Conservation (phyloP, 1,140 invertebrate species). For the Aethina tumida region DNA sequence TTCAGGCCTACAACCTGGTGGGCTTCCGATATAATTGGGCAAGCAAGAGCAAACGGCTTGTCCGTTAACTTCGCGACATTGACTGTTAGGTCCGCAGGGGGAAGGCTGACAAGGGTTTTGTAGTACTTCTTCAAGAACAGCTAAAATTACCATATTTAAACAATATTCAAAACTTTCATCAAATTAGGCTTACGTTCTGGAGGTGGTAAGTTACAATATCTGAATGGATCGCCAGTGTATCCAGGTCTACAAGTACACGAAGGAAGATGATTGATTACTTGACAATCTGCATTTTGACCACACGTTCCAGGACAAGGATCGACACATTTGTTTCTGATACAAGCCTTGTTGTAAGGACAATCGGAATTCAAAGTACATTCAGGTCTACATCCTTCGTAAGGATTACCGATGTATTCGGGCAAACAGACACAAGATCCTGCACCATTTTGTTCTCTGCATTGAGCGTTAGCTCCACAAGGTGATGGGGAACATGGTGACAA, state of each 20-base stretch:
- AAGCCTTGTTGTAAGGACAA: conserved; percentile 68
- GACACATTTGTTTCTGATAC: conserved; percentile 66
- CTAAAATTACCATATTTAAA: conserved; percentile 33
- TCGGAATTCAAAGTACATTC: conserved; percentile 73
- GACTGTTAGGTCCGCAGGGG: conserved; percentile 48
- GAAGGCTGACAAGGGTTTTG: conserved; percentile 43
- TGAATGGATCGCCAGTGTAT: conserved; percentile 71
- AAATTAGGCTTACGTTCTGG: conserved; percentile 32
- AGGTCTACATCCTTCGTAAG: conserved; percentile 64
- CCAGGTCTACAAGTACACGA: conserved; percentile 63
- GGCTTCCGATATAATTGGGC: conserved; percentile 48
- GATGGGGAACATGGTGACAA: conserved; percentile 54
- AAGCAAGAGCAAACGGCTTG: conserved; percentile 54
- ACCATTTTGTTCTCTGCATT: conserved; percentile 51
- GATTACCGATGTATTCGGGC: conserved; percentile 54
- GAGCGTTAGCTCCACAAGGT: conserved; percentile 58
- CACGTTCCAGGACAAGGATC: conserved; percentile 74
- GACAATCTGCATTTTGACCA: conserved; percentile 70
- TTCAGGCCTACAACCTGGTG: conserved; percentile 55
- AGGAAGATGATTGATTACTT: conserved; percentile 73
- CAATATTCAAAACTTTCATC: conserved; percentile 14
- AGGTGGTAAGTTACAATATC: conserved; percentile 45
- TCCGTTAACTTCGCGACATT: conserved; percentile 41
- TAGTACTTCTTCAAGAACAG: conserved; percentile 10
- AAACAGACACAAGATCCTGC: conserved; percentile 63